phyloP scores from a whole-genome alignment of 2,113 vertebrate genomes.

The Albula goreensis region DNA sequence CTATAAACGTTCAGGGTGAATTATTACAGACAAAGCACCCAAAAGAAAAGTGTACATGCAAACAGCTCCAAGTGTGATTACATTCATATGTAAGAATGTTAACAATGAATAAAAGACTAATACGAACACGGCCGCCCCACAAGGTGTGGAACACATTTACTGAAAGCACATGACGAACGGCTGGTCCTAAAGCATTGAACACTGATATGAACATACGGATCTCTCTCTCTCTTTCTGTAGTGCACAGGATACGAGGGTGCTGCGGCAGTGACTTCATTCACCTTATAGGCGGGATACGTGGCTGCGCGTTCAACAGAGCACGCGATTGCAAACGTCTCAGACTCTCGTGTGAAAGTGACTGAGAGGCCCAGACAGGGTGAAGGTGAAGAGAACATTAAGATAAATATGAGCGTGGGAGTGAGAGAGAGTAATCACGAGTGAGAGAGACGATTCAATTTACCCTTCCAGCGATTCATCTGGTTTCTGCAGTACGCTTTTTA shows the following conservation, averaged over 20 bases:
- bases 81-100: neutral
- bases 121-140: neutral
- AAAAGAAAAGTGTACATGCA: neutral
- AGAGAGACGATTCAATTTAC: neutral
- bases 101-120: neutral
- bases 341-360: neutral
- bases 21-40: neutral
- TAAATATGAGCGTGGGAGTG: too few species aligned
- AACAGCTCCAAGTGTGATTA: neutral
- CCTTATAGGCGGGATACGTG: neutral
- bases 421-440: neutral
- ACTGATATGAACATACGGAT: neutral
- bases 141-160: neutral
- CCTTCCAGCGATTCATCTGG: neutral
- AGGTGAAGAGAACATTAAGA: neutral
- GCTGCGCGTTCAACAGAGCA: neutral
- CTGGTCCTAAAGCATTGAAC: neutral
- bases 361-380: neutral
- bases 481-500: neutral
- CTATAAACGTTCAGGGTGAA: neutral
- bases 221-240: neutral
- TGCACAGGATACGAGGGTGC: neutral
- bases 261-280: neutral
- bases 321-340: neutral
- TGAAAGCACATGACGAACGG: neutral